phyloP scores from a whole-genome alignment of 2,797 vertebrate species.

The Kryptolebias ocellatus region DNA sequence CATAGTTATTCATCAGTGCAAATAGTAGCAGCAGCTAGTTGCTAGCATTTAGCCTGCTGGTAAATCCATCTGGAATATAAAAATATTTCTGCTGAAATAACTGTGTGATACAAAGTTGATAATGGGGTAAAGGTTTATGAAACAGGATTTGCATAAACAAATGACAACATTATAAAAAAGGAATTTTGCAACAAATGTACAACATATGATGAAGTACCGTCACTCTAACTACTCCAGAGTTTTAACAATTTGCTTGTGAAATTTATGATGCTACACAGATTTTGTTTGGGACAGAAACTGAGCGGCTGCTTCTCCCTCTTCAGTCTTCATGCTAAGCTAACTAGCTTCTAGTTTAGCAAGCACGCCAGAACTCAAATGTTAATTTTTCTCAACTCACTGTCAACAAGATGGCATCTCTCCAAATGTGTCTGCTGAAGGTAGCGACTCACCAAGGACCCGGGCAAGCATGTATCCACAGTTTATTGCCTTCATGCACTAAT shows the following conservation, averaged over 20 bases:
- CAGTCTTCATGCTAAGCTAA: slow-evolving; percentile 15
- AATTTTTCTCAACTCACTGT: neutral
- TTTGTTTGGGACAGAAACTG: neutral
- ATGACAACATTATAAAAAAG: too few relatives aligned
- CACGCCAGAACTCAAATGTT: neutral
- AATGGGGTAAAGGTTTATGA: too few relatives aligned
- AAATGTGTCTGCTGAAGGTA: neutral
- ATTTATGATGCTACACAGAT: neutral
- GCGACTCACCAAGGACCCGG: neutral
- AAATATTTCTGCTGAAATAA: too few relatives aligned
- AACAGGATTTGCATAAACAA: neutral
- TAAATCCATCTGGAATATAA: too few relatives aligned
- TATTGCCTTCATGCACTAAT: neutral
- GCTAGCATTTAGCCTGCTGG: too few relatives aligned
- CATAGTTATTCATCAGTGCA: too few relatives aligned
- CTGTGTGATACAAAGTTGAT: too few relatives aligned
- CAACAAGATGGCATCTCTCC: neutral
- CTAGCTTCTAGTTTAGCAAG: slow-evolving; percentile 6
- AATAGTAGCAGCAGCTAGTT: too few relatives aligned
- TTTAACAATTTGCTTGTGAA: too few relatives aligned
- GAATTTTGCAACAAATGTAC: neutral
- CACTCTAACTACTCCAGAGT: neutral
- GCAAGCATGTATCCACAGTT: neutral
- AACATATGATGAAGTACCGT: neutral
- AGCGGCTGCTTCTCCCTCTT: neutral